These are phyloP conservation scores for Drosophila neotestacea DNA, from an alignment of 2,888 invertebrate genomes.

Conservation along the genomic window DNA sequence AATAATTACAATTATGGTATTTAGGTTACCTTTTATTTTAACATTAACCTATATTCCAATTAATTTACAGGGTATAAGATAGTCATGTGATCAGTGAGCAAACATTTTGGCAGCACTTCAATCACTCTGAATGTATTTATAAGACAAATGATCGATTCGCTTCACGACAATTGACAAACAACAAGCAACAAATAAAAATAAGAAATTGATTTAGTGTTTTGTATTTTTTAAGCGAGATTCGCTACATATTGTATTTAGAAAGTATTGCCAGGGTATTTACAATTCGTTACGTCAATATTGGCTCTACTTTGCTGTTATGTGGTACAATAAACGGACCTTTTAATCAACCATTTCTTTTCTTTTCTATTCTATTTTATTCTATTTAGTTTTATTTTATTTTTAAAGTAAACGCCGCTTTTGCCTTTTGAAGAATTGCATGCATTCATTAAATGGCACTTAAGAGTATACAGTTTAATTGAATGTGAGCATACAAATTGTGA, in stretches of 20 bases:
- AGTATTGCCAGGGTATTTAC: slow-evolving; percentile 40
- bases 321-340: slow-evolving; percentile 35
- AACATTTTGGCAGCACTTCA: slow-evolving; percentile 30
- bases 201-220: background rate
- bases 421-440: slow-evolving; percentile 45
- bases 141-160: slow-evolving; percentile 27
- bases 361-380: slow-evolving; percentile 27
- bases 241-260: background rate
- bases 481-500: slow-evolving; percentile 49
- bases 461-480: slow-evolving; percentile 51
- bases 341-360: slow-evolving; percentile 42
- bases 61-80: slow-evolving; percentile 21
- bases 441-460: slow-evolving; percentile 41
- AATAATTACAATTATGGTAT: too few relatives aligned
- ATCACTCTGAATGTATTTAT: slow-evolving; percentile 25
- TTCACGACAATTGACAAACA: slow-evolving; percentile 5
- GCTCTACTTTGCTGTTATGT: slow-evolving; percentile 15
- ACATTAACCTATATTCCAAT: too few relatives aligned
- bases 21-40: background rate
- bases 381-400: slow-evolving; percentile 41
- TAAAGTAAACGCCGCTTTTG: slow-evolving; percentile 38
- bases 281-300: slow-evolving; percentile 21
- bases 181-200: background rate
- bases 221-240: background rate
- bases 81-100: background rate